Evolutionary conservation across 2,113 vertebrate species (phyloP).

Genomic region (Axis porcinus): DNA sequence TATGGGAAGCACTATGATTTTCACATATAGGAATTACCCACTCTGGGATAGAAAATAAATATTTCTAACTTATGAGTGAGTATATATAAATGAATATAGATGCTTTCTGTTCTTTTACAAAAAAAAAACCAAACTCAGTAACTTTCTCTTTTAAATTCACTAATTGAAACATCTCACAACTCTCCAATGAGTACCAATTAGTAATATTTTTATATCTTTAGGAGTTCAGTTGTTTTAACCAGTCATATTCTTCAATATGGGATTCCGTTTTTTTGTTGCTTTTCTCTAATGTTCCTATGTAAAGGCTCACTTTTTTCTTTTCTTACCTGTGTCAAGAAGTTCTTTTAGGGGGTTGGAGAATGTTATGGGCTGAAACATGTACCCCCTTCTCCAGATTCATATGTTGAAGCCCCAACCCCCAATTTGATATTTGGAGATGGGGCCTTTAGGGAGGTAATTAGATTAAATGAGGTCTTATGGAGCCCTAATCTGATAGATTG

Average conservation of each 20-base stretch:
- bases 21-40: not conserved
- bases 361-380: not conserved
- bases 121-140: not conserved
- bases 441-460: not conserved
- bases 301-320: not conserved
- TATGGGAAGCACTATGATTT: not conserved
- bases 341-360: not conserved
- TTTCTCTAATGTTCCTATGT: not conserved
- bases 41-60: not conserved
- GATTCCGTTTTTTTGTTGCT: not conserved
- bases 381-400: too few relatives aligned
- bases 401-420: not conserved
- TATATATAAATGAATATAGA: not conserved
- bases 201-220: not conserved
- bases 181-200: not conserved
- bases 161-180: slow-evolving; percentile 7
- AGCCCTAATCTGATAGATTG: not conserved
- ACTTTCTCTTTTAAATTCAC: not conserved
- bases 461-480: not conserved
- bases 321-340: not conserved
- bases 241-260: not conserved
- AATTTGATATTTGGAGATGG: not conserved
- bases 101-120: not conserved
- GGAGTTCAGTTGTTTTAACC: not conserved
- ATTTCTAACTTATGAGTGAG: not conserved